phyloP scores from a whole-genome alignment of 2,888 invertebrate genomes.

The Lycocerus yunnanus region DNA sequence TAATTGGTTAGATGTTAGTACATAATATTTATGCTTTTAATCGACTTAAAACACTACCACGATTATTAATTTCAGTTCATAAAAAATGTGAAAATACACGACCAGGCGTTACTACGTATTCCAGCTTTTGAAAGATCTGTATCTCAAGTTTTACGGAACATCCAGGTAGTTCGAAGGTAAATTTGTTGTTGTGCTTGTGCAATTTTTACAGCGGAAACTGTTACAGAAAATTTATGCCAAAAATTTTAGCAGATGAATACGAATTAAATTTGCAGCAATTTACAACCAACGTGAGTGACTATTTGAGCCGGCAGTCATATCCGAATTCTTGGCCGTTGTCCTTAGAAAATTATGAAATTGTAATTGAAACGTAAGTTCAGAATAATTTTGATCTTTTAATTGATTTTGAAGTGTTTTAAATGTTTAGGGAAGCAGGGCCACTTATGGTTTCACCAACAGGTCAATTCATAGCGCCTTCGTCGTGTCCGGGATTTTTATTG shows the following conservation, averaged over 20 bases:
- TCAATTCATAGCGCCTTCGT: slow-evolving; percentile 90
- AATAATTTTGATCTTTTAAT: neutral
- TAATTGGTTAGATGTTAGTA: slow-evolving; percentile 89
- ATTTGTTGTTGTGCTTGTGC: slow-evolving; percentile 25
- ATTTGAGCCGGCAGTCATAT: slow-evolving; percentile 67
- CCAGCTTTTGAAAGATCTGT: slow-evolving; percentile 85
- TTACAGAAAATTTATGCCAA: slow-evolving; percentile 87
- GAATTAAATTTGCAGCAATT: slow-evolving; percentile 82
- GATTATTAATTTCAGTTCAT: slow-evolving; percentile 67
- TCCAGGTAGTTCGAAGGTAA: slow-evolving; percentile 81
- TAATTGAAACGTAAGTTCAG: slow-evolving; percentile 81
- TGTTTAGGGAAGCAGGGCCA: slow-evolving; percentile 85
- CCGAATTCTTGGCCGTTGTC: slow-evolving; percentile 75
- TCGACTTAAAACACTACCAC: neutral
- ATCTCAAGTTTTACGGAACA: slow-evolving; percentile 81
- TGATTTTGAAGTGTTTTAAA: neutral
- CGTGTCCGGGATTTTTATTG: slow-evolving; percentile 85
- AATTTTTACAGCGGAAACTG: slow-evolving; percentile 42
- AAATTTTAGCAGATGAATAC: slow-evolving; percentile 84
- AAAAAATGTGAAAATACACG: slow-evolving; percentile 78
- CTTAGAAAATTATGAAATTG: slow-evolving; percentile 77
- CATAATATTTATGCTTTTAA: neutral
- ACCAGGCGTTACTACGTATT: slow-evolving; percentile 72
- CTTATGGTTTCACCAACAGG: slow-evolving; percentile 92
- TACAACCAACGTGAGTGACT: slow-evolving; percentile 84